Base-by-base conservation (phyloP, 2,888 invertebrate species). In the Ditula angustiorana region DNA sequence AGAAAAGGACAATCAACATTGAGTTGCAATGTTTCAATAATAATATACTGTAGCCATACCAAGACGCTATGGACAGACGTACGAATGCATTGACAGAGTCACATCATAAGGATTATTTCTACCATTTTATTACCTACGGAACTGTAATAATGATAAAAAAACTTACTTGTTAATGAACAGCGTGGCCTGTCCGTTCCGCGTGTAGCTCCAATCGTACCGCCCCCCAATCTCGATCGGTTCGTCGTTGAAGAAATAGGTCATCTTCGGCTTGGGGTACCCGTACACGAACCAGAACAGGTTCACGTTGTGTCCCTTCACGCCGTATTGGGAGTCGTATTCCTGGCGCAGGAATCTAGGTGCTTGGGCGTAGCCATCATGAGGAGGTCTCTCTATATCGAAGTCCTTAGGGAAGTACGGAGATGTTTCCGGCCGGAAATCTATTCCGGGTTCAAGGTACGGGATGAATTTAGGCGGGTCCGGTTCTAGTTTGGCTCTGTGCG, bases 201-300 rank as follows among this genome's bases (percentile, higher is more conserved):
- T 97, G 80, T 98, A 97, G 74, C 97, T 97, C 86, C 95, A 96
- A 78, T 97, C 97, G 80, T 96, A 98, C 65, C 97, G 88, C 10
- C 97, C 98, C 0, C 97, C 97, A 63, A 96, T 94, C 74, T 97
- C 96, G 57, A 98, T 95, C 0, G 95, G 93, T 76, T 96, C 95
- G 72, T 97, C 97, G 77, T 98, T 96, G 90, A 97, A 98, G 82
- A 95, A 96, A 92, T 97, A 99, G 2, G 95, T 95, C 95, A 99
- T 96, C 83, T 96, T 96, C 2, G 99, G 99, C 84, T 98, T 98
- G 0, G 99, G 99, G 88, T 98, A 98, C 0, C 99, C 99, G 81
- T 98, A 98, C 11, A 99, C 97, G 86, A 97, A 98, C 96, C 99
- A 98, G 89, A 97, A 97, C 61, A 99, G 92, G 80, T 96, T 97